Conservation (phyloP, 2,113 vertebrate genomes). For the Leptosomus discolor region DNA sequence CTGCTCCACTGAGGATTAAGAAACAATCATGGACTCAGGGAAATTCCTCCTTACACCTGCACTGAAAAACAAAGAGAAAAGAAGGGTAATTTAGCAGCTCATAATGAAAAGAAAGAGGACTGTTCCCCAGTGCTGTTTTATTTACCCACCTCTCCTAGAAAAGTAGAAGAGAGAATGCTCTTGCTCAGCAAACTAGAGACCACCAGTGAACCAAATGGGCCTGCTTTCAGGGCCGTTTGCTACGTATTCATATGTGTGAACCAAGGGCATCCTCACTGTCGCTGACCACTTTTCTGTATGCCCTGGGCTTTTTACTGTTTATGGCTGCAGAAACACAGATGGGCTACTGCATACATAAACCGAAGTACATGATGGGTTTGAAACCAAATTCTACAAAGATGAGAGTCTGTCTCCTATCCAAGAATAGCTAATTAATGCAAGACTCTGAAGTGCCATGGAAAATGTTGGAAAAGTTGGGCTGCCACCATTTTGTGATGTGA, state of each 20-base stretch:
- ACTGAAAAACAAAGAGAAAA: neutral
- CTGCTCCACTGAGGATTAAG: neutral
- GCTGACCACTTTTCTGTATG: neutral
- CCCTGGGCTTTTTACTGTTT: neutral
- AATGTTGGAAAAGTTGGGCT: conserved; percentile 61
- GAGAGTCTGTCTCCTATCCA: conserved; percentile 55
- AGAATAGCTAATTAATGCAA: conserved; percentile 63
- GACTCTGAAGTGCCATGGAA: conserved; percentile 52
- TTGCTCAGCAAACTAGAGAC: neutral
- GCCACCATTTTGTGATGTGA: conserved; percentile 65
- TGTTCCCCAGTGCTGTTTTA: fast-evolving
- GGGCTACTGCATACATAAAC: conserved; percentile 9
- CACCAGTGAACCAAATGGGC: fast-evolving
- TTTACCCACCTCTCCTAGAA: neutral
- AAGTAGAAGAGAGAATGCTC: neutral
- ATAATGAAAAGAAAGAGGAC: neutral
- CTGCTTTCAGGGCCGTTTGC: neutral
- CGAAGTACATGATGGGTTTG: neutral
- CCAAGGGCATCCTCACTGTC: neutral
- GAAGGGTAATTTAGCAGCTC: neutral
- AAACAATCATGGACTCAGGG: neutral
- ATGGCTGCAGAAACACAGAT: conserved; percentile 39
- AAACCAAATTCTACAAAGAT: conserved; percentile 27
- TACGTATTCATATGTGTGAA: neutral
- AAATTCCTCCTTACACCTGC: neutral